Percentiles rank a stretch among this genome's conserved stretches.
Conservation (phyloP, 2,113 vertebrate genomes). For the Scolopax mira region DNA sequence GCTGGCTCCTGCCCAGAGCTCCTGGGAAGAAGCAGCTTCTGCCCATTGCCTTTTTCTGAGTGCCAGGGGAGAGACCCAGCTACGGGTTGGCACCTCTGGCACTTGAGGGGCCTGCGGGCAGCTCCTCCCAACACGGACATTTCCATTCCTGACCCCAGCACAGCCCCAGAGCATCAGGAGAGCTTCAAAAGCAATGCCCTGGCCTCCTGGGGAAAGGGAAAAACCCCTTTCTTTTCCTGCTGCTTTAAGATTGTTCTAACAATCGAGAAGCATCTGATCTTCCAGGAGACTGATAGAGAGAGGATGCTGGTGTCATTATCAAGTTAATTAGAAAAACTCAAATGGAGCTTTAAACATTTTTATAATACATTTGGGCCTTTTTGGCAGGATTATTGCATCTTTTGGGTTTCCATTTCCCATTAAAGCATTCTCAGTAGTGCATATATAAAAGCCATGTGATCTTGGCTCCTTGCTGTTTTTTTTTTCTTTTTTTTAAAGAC, state of each 20-base stretch:
- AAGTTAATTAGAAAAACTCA: constrained; percentile 34
- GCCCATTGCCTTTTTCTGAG: not conserved
- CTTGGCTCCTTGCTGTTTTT: constrained; percentile 15
- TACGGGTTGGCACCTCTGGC: not conserved
- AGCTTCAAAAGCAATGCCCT: not conserved
- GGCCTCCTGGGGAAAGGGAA: not conserved
- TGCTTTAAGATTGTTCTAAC: not conserved
- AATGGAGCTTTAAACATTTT: constrained; percentile 53
- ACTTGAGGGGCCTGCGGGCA: rapidly evolving
- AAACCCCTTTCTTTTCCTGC: not conserved
- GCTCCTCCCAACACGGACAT: rapidly evolving
- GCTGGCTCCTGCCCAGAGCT: too few relatives aligned
- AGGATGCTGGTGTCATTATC: constrained; percentile 31
- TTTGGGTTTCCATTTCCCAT: constrained; percentile 57
- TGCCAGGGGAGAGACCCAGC: not conserved
- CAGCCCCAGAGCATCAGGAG: not conserved
- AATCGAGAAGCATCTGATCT: not conserved
- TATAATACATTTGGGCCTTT: constrained; percentile 53
- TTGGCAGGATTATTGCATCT: constrained; percentile 53
- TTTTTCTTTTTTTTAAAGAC: constrained; percentile 9
- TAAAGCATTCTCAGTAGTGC: constrained; percentile 50
- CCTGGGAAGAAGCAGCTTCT: not conserved
- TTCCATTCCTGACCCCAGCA: not conserved
- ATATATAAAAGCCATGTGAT: constrained; percentile 22
- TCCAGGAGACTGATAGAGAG: not conserved